phyloP scores from a whole-genome alignment of 2,888 invertebrate genomes.

The Pandemis corylana region DNA sequence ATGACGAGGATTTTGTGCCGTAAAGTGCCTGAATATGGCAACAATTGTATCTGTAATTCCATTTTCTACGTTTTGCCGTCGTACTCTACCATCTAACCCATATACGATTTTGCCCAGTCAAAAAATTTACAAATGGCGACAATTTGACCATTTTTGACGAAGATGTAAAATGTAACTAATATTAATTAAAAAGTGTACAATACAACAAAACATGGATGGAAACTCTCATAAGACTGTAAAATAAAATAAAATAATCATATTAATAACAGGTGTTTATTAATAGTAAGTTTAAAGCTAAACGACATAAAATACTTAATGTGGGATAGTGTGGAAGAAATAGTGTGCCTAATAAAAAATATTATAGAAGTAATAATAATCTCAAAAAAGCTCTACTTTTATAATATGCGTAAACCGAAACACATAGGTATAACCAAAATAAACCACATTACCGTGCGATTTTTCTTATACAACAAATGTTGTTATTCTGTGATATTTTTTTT shows the following conservation, averaged over 20 bases:
- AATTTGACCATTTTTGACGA: not conserved
- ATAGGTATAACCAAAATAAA: not conserved
- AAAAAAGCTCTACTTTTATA: not conserved
- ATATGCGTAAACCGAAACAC: not conserved
- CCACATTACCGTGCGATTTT: too few relatives aligned
- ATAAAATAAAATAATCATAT: slow-evolving; percentile 20
- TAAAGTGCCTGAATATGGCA: not conserved
- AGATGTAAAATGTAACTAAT: not conserved
- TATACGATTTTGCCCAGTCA: not conserved
- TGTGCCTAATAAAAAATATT: not conserved
- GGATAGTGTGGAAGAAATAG: slow-evolving; percentile 10
- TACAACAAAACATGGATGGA: slow-evolving; percentile 3
- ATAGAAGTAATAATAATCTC: not conserved
- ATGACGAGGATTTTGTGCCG: too few relatives aligned
- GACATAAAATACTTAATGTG: slow-evolving; percentile 29
- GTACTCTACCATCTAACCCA: not conserved
- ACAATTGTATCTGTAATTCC: too few relatives aligned
- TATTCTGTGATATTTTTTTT: too few relatives aligned
- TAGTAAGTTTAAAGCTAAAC: slow-evolving; percentile 33
- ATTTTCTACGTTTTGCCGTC: too few relatives aligned
- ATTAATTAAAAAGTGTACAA: not conserved
- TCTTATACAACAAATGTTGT: too few relatives aligned
- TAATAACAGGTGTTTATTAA: slow-evolving; percentile 28
- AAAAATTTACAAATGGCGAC: not conserved
- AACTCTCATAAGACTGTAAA: slow-evolving; percentile 1